These are phyloP conservation scores for Dallia pectoralis DNA, from an alignment of 2,797 vertebrate genomes.

Conservation along the genomic window DNA sequence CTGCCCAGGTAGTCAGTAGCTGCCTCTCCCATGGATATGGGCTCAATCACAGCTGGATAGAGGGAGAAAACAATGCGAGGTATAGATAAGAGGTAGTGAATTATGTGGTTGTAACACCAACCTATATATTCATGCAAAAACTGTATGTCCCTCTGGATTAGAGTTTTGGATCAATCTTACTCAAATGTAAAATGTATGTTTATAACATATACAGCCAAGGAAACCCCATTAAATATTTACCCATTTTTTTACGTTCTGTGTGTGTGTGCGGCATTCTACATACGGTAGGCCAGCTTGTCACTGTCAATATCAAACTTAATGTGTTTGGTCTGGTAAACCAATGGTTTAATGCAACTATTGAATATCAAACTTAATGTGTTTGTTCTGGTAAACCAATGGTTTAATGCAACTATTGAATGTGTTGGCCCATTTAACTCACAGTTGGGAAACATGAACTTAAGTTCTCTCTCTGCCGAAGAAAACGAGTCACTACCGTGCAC, in stretches of 20 bases:
- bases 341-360: background rate
- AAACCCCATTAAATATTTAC: too few relatives aligned
- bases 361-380: background rate
- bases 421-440: conserved; percentile 70
- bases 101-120: too few relatives aligned
- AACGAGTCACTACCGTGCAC: conserved; percentile 88
- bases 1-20: conserved; percentile 84
- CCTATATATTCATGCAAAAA: too few relatives aligned
- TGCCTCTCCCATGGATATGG: conserved; percentile 74
- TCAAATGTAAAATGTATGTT: too few relatives aligned
- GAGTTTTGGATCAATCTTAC: too few relatives aligned
- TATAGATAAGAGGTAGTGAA: background rate
- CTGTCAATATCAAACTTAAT: background rate
- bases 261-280: too few relatives aligned
- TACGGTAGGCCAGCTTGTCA: too few relatives aligned
- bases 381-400: too few relatives aligned
- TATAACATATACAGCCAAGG: too few relatives aligned
- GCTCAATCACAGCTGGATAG: conserved; percentile 80
- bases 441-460: conserved; percentile 91
- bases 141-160: too few relatives aligned
- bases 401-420: background rate
- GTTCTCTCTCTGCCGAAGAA: conserved; percentile 84
- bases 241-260: too few relatives aligned
- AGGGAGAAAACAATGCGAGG: background rate
- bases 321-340: background rate